Base-by-base conservation (phyloP, 2,113 vertebrate species). In the Desmodus rotundus region DNA sequence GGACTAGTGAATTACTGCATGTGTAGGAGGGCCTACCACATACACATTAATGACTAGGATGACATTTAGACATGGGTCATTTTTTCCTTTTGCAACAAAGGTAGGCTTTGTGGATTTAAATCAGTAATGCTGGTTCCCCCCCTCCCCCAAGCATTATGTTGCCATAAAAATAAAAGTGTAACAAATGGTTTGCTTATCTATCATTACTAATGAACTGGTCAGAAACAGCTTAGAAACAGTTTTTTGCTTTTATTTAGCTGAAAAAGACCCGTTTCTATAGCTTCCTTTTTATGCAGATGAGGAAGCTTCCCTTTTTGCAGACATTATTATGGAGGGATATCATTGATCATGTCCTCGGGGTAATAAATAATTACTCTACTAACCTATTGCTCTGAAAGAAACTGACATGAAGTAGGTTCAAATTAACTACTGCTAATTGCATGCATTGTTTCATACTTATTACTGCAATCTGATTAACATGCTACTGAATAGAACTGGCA, bases 341-440 rank as follows among this genome's bases (percentile, higher is more conserved):
- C 97, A 97, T 95, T 97, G 97, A 97, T 97, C 97, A 97, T 97
- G 97, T 98, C 96, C 97, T 98, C 89, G 0, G 96, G 97, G 97
- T 97, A 97, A 97, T 98, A 97, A 98, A 97, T 98, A 97, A 97
- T 98, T 98, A 97, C 97, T 96, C 95, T 96, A 95, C 94, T 92
- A 97, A 96, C 92, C 92, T 97, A 97, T 97, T 97, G 91, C 96
- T 97, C 93, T 97, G 97, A 98, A 96, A 96, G 95, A 97, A 97
- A 97, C 96, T 97, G 97, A 97, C 97, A 97, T 96, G 96, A 93
- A 97, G 95, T 97, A 97, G 93, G 96, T 97, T 97, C 96, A 97
- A 97, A 97, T 98, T 97, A 97, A 94, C 96, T 93, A 96, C 91
- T 97, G 95, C 91, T 98, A 97, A 98, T 97, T 97, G 96, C 86